Conservation (phyloP, 35 echinoderm and acorn worm species). For the Lytechinus variegatus region DNA sequence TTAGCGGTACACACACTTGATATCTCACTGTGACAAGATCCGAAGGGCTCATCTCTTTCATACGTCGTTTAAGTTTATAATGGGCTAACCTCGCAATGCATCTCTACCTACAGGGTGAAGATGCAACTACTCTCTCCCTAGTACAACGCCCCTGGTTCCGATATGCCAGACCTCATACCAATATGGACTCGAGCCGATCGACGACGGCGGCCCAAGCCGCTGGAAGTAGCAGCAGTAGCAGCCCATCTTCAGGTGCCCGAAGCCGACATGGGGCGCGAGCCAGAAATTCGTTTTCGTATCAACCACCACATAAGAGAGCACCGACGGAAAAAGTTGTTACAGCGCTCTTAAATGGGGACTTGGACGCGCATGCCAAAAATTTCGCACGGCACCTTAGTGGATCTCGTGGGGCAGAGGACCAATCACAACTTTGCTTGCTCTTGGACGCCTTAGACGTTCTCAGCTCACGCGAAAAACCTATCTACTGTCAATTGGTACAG, state of each 20-base stretch:
- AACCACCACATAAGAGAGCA: conserved; percentile 43
- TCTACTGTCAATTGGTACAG: conserved; percentile 79
- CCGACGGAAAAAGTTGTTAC: conserved; percentile 80
- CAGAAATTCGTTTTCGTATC: conserved; percentile 42
- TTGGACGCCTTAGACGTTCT: conserved; percentile 86
- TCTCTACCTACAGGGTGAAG: conserved; percentile 53
- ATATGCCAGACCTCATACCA: conserved; percentile 20
- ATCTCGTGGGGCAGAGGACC: conserved; percentile 69
- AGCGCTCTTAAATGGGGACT: conserved; percentile 72
- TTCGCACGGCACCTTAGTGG: conserved; percentile 73
- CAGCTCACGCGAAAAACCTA: conserved; percentile 65
- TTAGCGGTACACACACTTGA: background rate
- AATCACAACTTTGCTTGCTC: conserved; percentile 64
- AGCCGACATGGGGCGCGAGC: conserved; percentile 40
- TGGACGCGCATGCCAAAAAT: conserved; percentile 76
- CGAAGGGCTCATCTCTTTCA: background rate
- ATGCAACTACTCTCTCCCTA: conserved; percentile 53
- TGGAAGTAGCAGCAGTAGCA: conserved; percentile 32
- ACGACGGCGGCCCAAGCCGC: background rate
- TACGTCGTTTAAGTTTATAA: conserved; percentile 30
- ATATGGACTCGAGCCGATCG: conserved; percentile 43
- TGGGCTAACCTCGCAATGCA: conserved; percentile 52
- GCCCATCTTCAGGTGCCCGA: conserved; percentile 42
- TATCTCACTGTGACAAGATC: background rate
- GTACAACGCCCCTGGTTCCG: conserved; percentile 42